These are phyloP conservation scores for Malurus elegans DNA, from an alignment of 2,113 vertebrate genomes.

Conservation along the genomic window DNA sequence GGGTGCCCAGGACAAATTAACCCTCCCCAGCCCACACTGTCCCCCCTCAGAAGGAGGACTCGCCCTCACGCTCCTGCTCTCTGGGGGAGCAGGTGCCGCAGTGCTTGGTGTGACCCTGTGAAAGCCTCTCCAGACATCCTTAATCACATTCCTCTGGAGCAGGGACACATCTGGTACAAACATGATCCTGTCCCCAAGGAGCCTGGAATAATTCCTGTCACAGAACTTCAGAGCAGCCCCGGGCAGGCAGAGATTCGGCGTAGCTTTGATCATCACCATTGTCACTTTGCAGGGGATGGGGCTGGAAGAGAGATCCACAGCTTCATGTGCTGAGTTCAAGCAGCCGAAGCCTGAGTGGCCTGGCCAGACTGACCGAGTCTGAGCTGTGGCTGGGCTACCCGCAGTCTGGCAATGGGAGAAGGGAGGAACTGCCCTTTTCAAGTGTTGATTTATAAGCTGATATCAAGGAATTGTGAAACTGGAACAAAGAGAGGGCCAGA, in stretches of 20 bases:
- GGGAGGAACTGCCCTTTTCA: not conserved
- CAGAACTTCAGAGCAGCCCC: not conserved
- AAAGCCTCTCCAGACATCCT: not conserved
- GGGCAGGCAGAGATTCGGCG: fast-evolving
- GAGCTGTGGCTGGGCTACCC: not conserved
- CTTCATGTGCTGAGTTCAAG: not conserved
- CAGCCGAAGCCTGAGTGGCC: not conserved
- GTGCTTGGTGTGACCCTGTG: not conserved
- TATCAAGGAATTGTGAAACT: not conserved
- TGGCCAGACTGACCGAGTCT: not conserved
- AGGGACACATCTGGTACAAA: slow-evolving; percentile 62
- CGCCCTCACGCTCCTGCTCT: not conserved
- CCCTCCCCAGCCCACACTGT: fast-evolving
- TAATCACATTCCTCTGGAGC: slow-evolving; percentile 64
- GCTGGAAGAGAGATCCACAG: not conserved
- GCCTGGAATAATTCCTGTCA: not conserved
- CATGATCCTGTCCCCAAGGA: slow-evolving; percentile 45
- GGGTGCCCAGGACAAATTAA: not conserved
- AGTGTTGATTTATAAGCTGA: not conserved
- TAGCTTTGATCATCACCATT: not conserved
- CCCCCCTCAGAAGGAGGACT: not conserved
- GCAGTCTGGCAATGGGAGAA: not conserved
- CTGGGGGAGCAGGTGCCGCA: not conserved
- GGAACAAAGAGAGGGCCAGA: not conserved
- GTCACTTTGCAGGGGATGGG: not conserved